These are phyloP conservation scores for Atherinomorus stipes DNA, from an alignment of 2,113 vertebrate species.

Conservation along the genomic window DNA sequence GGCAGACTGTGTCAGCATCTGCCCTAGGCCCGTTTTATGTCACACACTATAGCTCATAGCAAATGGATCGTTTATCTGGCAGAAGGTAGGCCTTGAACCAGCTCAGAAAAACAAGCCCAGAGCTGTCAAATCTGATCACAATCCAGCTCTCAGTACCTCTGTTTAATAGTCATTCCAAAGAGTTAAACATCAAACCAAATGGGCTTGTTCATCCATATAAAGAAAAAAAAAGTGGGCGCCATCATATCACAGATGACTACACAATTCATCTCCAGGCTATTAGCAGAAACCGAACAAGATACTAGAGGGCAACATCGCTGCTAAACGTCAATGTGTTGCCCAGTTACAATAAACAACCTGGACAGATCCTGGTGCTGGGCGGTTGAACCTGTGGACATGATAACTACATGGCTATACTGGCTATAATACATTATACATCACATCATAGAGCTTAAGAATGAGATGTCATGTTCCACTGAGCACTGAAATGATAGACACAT, in stretches of 20 bases:
- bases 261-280: constrained; percentile 9
- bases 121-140: constrained; percentile 50
- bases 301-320: background rate
- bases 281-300: background rate
- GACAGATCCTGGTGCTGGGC: background rate
- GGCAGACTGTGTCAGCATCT: background rate
- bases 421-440: too few species aligned
- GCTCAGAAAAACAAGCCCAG: constrained; percentile 24
- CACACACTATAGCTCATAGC: background rate
- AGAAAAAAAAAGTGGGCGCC: constrained; percentile 1
- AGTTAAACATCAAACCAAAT: constrained; percentile 16
- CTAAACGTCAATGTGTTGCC: too few species aligned
- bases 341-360: too few species aligned
- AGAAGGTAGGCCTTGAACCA: constrained; percentile 14
- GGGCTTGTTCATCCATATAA: background rate
- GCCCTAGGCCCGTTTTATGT: too few species aligned
- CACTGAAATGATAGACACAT: too few species aligned
- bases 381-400: background rate
- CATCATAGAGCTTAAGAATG: too few species aligned
- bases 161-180: constrained; percentile 30
- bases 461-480: too few species aligned
- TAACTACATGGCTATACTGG: too few species aligned
- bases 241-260: constrained; percentile 24
- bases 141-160: constrained; percentile 10
- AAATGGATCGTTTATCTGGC: background rate